These are phyloP conservation scores for Tetragonula carbonaria DNA, from an alignment of 2,888 invertebrate genomes.

Conservation along the genomic window DNA sequence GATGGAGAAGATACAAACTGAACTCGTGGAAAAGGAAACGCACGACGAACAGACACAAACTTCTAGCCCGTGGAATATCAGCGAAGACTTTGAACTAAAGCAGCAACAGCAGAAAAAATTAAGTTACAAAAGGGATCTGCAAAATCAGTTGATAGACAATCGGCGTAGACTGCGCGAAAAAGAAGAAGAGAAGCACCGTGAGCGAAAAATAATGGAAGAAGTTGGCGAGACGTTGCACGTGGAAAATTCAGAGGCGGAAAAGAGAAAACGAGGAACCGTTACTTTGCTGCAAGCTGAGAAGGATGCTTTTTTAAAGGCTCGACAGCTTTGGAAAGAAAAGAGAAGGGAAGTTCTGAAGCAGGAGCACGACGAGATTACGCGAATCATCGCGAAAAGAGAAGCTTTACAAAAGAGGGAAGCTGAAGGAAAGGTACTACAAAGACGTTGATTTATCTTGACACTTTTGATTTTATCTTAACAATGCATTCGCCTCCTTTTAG, in stretches of 20 bases:
- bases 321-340: slow-evolving; percentile 63
- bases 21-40: slow-evolving; percentile 13
- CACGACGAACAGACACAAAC: neutral
- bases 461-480: neutral
- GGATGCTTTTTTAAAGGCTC: slow-evolving; percentile 60
- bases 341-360: slow-evolving; percentile 54
- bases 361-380: slow-evolving; percentile 60
- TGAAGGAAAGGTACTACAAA: slow-evolving; percentile 30
- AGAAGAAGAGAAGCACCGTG: slow-evolving; percentile 66
- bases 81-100: neutral
- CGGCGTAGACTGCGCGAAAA: slow-evolving; percentile 54
- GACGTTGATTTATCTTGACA: neutral
- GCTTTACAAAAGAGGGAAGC: slow-evolving; percentile 13
- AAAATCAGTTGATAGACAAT: slow-evolving; percentile 68
- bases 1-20: neutral
- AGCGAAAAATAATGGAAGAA: slow-evolving; percentile 68
- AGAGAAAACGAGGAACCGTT: slow-evolving; percentile 46
- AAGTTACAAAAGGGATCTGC: slow-evolving; percentile 49
- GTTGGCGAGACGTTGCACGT: slow-evolving; percentile 37
- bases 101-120: slow-evolving; percentile 36
- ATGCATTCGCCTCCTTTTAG: slow-evolving; percentile 28
- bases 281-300: slow-evolving; percentile 56
- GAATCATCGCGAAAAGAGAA: slow-evolving; percentile 54
- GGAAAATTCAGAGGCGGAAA: slow-evolving; percentile 52
- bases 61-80: slow-evolving; percentile 20